Base-by-base conservation (phyloP, 2,888 invertebrate genomes). In the Dinocampus coccinellae region DNA sequence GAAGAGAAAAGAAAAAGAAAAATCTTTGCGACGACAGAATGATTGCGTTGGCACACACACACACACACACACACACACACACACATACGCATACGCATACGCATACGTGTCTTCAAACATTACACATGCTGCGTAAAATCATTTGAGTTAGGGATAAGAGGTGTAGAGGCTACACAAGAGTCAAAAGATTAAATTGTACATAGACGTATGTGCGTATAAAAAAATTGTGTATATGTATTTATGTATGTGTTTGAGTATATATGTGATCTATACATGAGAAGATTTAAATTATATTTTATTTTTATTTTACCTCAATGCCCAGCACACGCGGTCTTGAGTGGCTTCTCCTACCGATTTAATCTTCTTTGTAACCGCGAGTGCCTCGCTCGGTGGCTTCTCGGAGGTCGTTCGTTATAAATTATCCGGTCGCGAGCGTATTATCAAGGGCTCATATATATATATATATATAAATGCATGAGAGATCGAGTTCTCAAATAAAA, bases 381-480 rank as follows among this genome's bases (percentile, higher is more conserved):
- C 64, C 53, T 65, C n/a, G 29, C 3, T 29, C 42, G 53, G 64
- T 60, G 65, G 70, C 70, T 70, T 64, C 60, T 64, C 47, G 65
- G 70, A 65, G 70, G 70, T 70, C 70, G 58, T 57, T 65, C 52
- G 70, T 70, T 70, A 70, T 70, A 65, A 70, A 70, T 70, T 70
- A 70, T 47, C 58, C 65, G 29, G 52, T 60, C 33, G 47, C 34
- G 52, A 47, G 47, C 20, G 16, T 47, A 1, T 16, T 47, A 47
- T 47, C 47, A 47, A 16, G 47, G 16, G 47, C 16, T 47, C 16
- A 20, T 47, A 47, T 47, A 47, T 47, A 47, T n/a, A 47, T 16
- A 47, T 16, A 20, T n/a, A 47, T 47, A 60, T 47, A 42, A 68
- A 42, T 68, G 60, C 22, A 68, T 68, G 60, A 36, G 42, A 57